phyloP scores from a whole-genome alignment of 35 echinoderm and acorn worm species.

The Apostichopus californicus region DNA sequence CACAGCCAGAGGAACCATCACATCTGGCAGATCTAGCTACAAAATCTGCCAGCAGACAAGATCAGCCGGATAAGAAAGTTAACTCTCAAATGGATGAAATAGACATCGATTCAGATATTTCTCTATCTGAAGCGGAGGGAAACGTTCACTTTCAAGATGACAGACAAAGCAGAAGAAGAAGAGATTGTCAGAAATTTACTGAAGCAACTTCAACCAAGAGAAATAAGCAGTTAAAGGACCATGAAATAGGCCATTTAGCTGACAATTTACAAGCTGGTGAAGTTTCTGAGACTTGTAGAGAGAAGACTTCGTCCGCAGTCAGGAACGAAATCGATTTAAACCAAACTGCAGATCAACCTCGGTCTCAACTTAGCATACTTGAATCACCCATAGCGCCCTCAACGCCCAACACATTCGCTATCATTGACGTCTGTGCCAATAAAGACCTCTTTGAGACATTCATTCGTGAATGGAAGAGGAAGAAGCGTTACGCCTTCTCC shows the following conservation, averaged over 20 bases:
- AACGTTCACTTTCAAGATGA: not conserved
- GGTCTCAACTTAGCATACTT: not conserved
- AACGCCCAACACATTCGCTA: slow-evolving; percentile 66
- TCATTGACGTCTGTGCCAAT: slow-evolving; percentile 93
- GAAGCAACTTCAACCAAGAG: too few species aligned
- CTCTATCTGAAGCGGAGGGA: not conserved
- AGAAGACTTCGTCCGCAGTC: too few species aligned
- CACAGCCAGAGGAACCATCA: not conserved
- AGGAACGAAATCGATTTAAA: too few species aligned
- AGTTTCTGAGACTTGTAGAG: too few species aligned
- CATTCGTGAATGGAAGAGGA: slow-evolving; percentile 77
- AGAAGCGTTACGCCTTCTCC: slow-evolving; percentile 78
- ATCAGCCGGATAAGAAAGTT: not conserved
- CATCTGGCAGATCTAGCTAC: not conserved
- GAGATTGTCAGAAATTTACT: not conserved
- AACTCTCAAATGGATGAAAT: too few species aligned
- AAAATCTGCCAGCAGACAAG: not conserved
- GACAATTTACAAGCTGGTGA: too few species aligned
- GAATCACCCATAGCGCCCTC: slow-evolving; percentile 26
- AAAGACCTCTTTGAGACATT: slow-evolving; percentile 85
- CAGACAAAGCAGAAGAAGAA: not conserved
- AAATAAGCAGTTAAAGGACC: not conserved
- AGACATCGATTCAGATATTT: not conserved
- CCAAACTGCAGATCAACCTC: not conserved
- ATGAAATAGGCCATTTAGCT: not conserved